A percentile compares a stretch with the other conserved stretches of the same genome.
Conservation (phyloP, 2,888 invertebrate species). For the Hydrotaea diabolus region DNA sequence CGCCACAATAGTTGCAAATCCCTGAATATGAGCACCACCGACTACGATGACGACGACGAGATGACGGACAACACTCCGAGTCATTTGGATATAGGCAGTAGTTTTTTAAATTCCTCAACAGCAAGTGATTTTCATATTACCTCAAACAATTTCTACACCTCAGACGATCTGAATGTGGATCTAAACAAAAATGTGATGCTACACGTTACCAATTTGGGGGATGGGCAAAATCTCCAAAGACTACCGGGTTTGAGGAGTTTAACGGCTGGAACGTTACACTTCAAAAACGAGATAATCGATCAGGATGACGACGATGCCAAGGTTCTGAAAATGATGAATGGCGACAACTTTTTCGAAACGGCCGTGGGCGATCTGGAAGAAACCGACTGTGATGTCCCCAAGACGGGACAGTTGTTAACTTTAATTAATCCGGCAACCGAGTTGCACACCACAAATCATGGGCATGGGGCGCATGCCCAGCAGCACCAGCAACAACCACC, state of each 20-base stretch:
- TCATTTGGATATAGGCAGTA: constrained; percentile 54
- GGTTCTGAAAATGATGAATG: constrained; percentile 67
- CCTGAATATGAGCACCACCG: constrained; percentile 49
- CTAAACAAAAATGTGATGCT: constrained; percentile 61
- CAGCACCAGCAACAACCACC: constrained; percentile 27
- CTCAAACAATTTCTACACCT: constrained; percentile 60
- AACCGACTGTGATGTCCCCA: constrained; percentile 68
- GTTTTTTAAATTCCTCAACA: constrained; percentile 55
- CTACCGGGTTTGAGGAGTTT: constrained; percentile 55
- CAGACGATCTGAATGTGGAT: constrained; percentile 61
- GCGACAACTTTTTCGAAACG: constrained; percentile 67
- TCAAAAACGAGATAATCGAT: constrained; percentile 52
- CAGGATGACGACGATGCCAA: constrained; percentile 54
- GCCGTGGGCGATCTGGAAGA: constrained; percentile 56
- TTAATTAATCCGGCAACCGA: constrained; percentile 58
- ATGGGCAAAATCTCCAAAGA: constrained; percentile 38
- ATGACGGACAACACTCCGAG: not conserved
- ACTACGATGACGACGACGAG: constrained; percentile 44
- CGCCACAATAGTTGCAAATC: constrained; percentile 64
- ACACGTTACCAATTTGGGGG: constrained; percentile 57
- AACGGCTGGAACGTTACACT: constrained; percentile 58
- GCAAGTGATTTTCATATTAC: constrained; percentile 56
- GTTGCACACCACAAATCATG: constrained; percentile 40
- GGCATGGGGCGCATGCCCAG: not conserved
- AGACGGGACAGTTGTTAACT: constrained; percentile 51